These are phyloP conservation scores for Cantharis lateralis DNA, from an alignment of 2,888 invertebrate genomes.

Conservation along the genomic window DNA sequence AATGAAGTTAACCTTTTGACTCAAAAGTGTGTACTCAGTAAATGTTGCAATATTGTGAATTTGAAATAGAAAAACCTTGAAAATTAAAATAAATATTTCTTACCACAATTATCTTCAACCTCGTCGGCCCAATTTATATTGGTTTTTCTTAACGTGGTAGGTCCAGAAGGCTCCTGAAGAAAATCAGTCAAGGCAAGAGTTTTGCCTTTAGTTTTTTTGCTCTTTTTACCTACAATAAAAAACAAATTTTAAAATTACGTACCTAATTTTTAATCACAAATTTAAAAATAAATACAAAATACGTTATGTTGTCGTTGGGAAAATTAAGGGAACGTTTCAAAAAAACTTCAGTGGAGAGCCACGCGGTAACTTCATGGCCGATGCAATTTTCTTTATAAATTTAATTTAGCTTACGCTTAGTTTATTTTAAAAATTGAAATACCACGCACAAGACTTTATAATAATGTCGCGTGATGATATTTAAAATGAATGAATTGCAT, in stretches of 20 bases:
- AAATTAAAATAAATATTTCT: constrained; percentile 42
- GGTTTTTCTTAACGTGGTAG: constrained; percentile 61
- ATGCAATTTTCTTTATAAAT: constrained; percentile 7
- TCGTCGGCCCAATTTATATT: constrained; percentile 75
- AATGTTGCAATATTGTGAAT: background rate
- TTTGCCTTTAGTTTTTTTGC: constrained; percentile 84
- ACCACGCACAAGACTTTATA: background rate
- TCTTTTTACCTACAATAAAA: constrained; percentile 72
- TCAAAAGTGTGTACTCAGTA: background rate
- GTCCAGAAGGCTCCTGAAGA: constrained; percentile 69
- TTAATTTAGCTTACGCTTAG: constrained; percentile 1
- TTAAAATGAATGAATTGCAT: background rate
- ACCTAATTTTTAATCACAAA: background rate
- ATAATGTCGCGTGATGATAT: background rate
- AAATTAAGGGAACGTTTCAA: background rate
- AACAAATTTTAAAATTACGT: background rate
- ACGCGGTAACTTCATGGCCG: constrained; percentile 36
- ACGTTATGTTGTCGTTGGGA: background rate
- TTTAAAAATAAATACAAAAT: background rate
- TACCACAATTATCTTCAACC: constrained; percentile 78
- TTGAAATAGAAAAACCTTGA: background rate
- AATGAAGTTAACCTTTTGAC: background rate
- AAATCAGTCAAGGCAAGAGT: constrained; percentile 82
- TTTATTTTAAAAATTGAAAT: background rate
- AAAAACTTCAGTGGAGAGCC: constrained; percentile 19